A percentile compares a stretch with the other conserved stretches of the same genome.
Conservation (phyloP, 2,797 vertebrate species). For the Antrozous pallidus region DNA sequence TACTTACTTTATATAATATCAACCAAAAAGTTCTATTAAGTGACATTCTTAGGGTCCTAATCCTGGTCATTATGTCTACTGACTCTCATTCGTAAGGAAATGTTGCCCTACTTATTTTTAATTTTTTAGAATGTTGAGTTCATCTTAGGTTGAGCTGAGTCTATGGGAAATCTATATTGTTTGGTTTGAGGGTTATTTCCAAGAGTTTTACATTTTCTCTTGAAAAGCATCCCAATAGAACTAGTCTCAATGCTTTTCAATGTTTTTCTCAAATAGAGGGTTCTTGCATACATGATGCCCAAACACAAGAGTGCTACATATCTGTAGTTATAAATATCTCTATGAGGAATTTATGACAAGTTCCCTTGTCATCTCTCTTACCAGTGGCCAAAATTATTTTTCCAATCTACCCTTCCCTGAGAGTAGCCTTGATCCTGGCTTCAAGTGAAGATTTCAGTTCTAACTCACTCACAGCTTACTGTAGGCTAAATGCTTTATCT, state of each 20-base stretch:
- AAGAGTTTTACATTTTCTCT: slow-evolving; percentile 24
- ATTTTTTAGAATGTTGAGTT: background rate
- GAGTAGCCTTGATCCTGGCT: background rate
- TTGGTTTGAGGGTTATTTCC: background rate
- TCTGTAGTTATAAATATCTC: background rate
- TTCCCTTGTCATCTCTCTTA: background rate
- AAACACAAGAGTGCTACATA: background rate
- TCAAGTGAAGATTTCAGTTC: background rate
- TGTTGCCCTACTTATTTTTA: background rate
- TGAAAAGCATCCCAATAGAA: background rate
- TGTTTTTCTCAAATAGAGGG: background rate
- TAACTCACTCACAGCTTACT: background rate
- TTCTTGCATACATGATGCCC: background rate
- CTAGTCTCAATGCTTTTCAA: background rate
- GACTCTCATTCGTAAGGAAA: background rate
- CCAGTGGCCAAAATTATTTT: background rate
- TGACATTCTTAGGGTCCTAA: background rate
- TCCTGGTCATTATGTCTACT: slow-evolving; percentile 9
- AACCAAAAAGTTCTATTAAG: background rate
- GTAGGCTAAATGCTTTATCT: background rate
- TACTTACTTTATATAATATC: background rate
- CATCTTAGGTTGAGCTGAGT: background rate
- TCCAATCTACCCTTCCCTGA: background rate
- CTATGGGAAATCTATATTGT: background rate
- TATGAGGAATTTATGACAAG: background rate